Base-by-base conservation (phyloP, 2,888 invertebrate genomes). In the Euplexia lucipara region DNA sequence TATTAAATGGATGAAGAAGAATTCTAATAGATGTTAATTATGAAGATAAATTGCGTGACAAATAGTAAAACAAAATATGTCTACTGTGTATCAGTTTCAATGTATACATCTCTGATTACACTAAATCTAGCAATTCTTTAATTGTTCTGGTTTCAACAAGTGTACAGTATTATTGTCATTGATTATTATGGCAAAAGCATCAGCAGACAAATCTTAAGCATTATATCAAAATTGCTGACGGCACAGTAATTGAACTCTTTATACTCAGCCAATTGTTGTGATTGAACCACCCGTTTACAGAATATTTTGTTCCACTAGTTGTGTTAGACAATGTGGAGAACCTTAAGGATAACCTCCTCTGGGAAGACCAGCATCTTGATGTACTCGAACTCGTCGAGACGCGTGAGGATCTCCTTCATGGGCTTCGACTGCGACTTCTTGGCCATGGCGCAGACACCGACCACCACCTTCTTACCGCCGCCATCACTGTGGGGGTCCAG, bases 381-480 rank as follows among this genome's bases (percentile, higher is more conserved):
- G 92, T 98, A 99, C 91, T 99, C 99, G 91, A 99, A 99, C 92
- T 99, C 99, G 85, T 99, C 98, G 65, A 99, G 96, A 39, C 99
- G 96, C 1, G 98, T 98, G 64, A 99, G 96, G 84, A 99, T 99
- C 94, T 99, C 99, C 89, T 98, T 98, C 99, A 99, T 99, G 14
- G 99, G 99, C 93, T 99, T 99, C 77, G 99, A 99, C 89, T 99
- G 98, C 39, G 99, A 99, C 94, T 99, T 99, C 95, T 99, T 99
- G 87, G 98, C 98, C 99, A 99, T 99, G 81, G 99, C 99, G 96
- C 99, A 99, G 68, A 99, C 98, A 73, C 99, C 99, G 84, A 99
- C 99, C 90, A 99, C 96, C 84, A 99, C 99, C 88, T 99, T 98
- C 92, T 98, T 98, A 85, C 97, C 97, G 66, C 93, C 89, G 95